These are phyloP conservation scores for Subanguina moxae DNA, from an alignment of 1,140 invertebrate genomes.

Conservation along the genomic window DNA sequence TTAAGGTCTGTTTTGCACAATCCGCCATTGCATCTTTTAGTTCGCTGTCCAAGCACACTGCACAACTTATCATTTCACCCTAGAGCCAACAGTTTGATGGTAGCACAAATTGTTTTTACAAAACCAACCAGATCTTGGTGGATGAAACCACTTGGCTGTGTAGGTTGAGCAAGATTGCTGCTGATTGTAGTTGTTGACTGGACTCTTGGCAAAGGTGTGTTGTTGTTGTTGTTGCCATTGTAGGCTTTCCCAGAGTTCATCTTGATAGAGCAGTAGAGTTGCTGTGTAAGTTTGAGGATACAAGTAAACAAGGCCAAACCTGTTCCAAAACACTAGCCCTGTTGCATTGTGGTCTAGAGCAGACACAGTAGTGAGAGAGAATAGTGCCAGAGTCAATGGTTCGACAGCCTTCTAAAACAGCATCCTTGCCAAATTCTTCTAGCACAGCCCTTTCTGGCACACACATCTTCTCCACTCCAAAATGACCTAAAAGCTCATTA, in stretches of 20 bases:
- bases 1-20: conserved; percentile 12
- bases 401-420: conserved; percentile 30
- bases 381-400: conserved; percentile 21
- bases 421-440: conserved; percentile 30
- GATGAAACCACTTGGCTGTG: conserved; percentile 5
- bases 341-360: conserved; percentile 41
- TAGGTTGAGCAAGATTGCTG: conserved; percentile 14
- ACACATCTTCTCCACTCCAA: conserved; percentile 50
- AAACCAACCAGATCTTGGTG: not conserved
- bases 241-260: not conserved
- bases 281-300: not conserved
- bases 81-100: conserved; percentile 9
- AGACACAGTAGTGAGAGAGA: conserved; percentile 37
- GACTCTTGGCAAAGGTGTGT: not conserved
- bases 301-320: conserved; percentile 3
- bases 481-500: conserved; percentile 25
- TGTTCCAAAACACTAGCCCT: conserved; percentile 32
- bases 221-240: not conserved
- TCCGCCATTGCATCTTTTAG: conserved; percentile 23
- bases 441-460: conserved; percentile 31
- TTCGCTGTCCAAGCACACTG: conserved; percentile 9
- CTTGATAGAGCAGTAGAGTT: not conserved
- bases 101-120: conserved; percentile 9
- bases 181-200: not conserved
- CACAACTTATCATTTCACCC: conserved; percentile 10